Conservation (phyloP, 2,113 vertebrate genomes). For the Spea multiplicata region DNA sequence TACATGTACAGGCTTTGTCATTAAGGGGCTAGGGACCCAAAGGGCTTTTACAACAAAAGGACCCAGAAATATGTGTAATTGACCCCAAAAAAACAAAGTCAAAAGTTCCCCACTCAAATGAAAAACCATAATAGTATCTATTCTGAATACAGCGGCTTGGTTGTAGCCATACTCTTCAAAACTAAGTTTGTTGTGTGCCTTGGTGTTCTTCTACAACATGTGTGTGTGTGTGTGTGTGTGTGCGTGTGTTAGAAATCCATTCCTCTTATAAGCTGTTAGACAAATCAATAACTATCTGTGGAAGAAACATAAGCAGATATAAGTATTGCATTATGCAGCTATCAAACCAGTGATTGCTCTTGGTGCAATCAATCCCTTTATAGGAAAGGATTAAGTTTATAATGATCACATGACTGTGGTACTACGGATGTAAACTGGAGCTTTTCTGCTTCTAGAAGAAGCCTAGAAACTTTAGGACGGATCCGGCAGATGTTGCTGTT, state of each 20-base stretch:
- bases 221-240: not conserved
- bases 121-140: too few species aligned
- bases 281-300: not conserved
- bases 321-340: not conserved
- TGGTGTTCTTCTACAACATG: not conserved
- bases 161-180: too few species aligned
- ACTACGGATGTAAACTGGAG: conserved; percentile 9
- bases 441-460: conserved; percentile 21
- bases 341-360: conserved; percentile 9
- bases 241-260: not conserved
- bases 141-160: too few species aligned
- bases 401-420: conserved; percentile 21
- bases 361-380: conserved; percentile 15
- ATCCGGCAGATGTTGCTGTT: conserved; percentile 22
- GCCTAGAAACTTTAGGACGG: conserved; percentile 7
- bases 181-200: not conserved
- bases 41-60: too few species aligned
- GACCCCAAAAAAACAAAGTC: too few species aligned
- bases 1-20: too few species aligned
- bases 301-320: not conserved
- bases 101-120: too few species aligned
- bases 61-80: too few species aligned
- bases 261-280: not conserved
- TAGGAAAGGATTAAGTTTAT: conserved; percentile 9
- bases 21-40: too few species aligned